Base-by-base conservation (phyloP, 1,140 invertebrate species). In the Drosophila truncata region DNA sequence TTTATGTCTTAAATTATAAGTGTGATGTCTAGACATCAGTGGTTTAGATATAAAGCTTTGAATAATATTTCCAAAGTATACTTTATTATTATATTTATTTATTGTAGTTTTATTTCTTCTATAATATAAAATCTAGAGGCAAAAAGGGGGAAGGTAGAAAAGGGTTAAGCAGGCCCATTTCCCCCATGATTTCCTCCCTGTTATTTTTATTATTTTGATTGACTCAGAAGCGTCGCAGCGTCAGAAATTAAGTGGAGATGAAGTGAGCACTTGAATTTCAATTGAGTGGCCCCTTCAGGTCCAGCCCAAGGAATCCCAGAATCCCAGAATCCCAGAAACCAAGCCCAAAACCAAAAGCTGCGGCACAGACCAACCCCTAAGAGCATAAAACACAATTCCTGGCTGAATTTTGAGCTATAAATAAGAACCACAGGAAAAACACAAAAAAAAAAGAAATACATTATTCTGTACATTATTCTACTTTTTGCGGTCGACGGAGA, bases 211-310 rank as follows among this genome's bases (percentile, higher is more conserved):
- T 58, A 69, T 78, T 79, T 72, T 49, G 29, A 73, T 73, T 72
- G 70, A 72, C 67, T 70, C 47, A 59, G 49, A 69, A 37, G 66
- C 66, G 66, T 73, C 67, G 37, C 67, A 72, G 76, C 67, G 59
- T 78, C 69, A 74, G 39, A 74, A 80, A 80, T 80, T 74, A 80
- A 80, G 76, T 79, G 76, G 67, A 58, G 61, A 67, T 67, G 76
- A 80, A 80, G 78, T 80, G 77, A 73, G 76, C 76, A 67, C 78
- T 80, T 80, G 78, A 79, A 80, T 80, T 80, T 79, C 78, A 80
- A 80, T 80, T 79, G 44, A 80, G 69, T 79, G 41, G 52, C 44
- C 20, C 52, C 58, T 62, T 57, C 37, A 29, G n/a, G 20, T 62
- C 9, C 35, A 54, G 3, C 50, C 62, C 54, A 37, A 52, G 35